Evolutionary conservation across 2,888 invertebrate genomes (phyloP), one percentile per base, ranked within the genome.

Genomic region (Unio pictorum): DNA sequence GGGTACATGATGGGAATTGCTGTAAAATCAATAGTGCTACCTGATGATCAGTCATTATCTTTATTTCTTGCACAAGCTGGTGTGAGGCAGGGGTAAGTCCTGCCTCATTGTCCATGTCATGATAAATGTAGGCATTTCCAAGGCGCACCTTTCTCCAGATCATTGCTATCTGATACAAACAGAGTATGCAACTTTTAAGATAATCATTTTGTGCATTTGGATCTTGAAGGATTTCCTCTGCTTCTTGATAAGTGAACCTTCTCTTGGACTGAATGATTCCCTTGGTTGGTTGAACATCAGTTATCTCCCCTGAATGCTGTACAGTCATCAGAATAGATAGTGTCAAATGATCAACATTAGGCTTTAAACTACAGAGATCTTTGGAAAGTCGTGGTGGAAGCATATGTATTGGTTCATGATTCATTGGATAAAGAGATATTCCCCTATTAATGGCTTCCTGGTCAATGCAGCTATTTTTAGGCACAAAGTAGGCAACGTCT

Each of bases 1-100:
- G 88, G 4, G 81, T 82, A 17, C 68, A 68, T 20, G 79, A 70
- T 2, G 84, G 84, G 67, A 79, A 85, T 8, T 65, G 72, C 11
- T 71, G 66, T 18, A 81, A 60, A 45, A 89, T 76, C 28, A 82
- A 72, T 57, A 75, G 73, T 2, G 85, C 87, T 7, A 87, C 81
- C 64, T 85, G 78, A 57, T 75, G 75, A 73, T 87, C 84, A 20
- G 86, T 79, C 69, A 80, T 81, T 18, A 88, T 78, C 74, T 83
- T 75, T 57, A 88, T 73, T 77, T 89, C 89, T 67, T 87, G 81
- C n/a, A 87, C 76, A 73, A 89, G 66, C 63, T 78, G 73, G 61
- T 81, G 76, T 3, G 85, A 82, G 28, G 84, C 75, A 3, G 83
- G 79, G n/a, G 80, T 66, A 15, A 73, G 55, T 45, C 74, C 79